A percentile compares a stretch with the other conserved stretches of the same genome.
These are phyloP conservation scores for Parazoanthus darwini DNA, from an alignment of 92 coral and sea anemone genomes.

Conservation along the genomic window DNA sequence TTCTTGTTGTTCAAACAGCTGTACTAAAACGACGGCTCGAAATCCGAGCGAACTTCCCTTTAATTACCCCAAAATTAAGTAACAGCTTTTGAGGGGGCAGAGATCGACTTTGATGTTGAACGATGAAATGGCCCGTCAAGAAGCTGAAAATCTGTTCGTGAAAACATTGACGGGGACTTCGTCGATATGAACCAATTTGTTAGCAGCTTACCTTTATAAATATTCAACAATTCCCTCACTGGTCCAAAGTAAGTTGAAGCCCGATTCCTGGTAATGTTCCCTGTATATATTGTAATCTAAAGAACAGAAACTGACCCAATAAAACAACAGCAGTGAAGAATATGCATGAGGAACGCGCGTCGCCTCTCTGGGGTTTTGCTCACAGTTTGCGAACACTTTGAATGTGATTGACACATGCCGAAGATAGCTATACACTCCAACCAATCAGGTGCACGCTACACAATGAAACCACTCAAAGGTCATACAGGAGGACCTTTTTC, in stretches of 20 bases:
- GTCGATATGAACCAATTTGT: not conserved
- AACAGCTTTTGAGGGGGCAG: constrained; percentile 27
- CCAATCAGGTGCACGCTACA: constrained; percentile 25
- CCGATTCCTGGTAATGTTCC: not conserved
- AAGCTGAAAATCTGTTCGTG: constrained; percentile 37
- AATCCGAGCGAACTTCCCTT: not conserved
- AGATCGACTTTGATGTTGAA: constrained; percentile 13
- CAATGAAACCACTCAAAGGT: constrained; percentile 39
- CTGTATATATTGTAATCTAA: not conserved
- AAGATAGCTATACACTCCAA: constrained; percentile 60
- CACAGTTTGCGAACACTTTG: not conserved
- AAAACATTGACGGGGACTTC: constrained; percentile 27
- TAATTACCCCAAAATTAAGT: constrained; percentile 27
- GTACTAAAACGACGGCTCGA: not conserved
- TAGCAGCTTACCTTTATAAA: constrained; percentile 24
- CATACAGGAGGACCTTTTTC: constrained; percentile 13
- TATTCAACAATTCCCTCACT: constrained; percentile 14
- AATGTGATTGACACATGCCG: constrained; percentile 86
- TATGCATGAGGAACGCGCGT: constrained; percentile 29
- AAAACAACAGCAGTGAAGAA: not conserved
- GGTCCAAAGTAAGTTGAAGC: constrained; percentile 11
- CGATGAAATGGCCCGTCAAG: constrained; percentile 47
- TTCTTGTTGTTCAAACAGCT: constrained; percentile 9
- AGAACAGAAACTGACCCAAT: constrained; percentile 22
- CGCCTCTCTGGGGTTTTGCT: constrained; percentile 18